Percentiles rank a stretch among this genome's conserved stretches.
Evolutionary conservation across 2,113 vertebrate species (phyloP).

Genomic region (Morone saxatilis): DNA sequence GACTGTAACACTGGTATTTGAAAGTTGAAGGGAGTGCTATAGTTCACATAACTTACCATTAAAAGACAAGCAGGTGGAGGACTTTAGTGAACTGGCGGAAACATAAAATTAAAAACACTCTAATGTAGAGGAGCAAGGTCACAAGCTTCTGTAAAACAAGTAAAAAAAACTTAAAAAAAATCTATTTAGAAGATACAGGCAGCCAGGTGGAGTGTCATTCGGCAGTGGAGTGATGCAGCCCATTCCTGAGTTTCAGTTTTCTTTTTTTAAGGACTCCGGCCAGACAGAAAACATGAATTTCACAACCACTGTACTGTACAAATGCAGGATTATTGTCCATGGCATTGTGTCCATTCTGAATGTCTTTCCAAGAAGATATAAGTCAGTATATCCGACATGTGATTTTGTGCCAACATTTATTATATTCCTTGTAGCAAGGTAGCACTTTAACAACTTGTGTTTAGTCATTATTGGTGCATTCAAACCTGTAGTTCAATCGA

Average conservation of each 20-base stretch:
- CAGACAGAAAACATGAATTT: background rate
- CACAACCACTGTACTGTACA: background rate
- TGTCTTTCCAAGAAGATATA: background rate
- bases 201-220: too few relatives aligned
- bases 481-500: conserved; percentile 39
- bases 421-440: background rate
- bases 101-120: too few relatives aligned
- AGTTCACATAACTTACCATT: too few relatives aligned
- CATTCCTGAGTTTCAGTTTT: too few relatives aligned
- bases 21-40: background rate
- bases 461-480: conserved; percentile 47
- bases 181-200: too few relatives aligned
- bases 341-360: background rate
- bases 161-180: too few relatives aligned
- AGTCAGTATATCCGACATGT: background rate
- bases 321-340: background rate
- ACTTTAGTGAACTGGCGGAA: too few relatives aligned
- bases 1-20: background rate
- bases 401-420: background rate
- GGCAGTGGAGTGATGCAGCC: too few relatives aligned
- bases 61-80: too few relatives aligned
- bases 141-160: too few relatives aligned
- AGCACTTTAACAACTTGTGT: conserved; percentile 1
- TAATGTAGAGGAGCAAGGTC: too few relatives aligned
- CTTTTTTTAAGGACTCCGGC: background rate